Base-by-base conservation (phyloP, 2,113 vertebrate genomes). In the Sceloporus undulatus region DNA sequence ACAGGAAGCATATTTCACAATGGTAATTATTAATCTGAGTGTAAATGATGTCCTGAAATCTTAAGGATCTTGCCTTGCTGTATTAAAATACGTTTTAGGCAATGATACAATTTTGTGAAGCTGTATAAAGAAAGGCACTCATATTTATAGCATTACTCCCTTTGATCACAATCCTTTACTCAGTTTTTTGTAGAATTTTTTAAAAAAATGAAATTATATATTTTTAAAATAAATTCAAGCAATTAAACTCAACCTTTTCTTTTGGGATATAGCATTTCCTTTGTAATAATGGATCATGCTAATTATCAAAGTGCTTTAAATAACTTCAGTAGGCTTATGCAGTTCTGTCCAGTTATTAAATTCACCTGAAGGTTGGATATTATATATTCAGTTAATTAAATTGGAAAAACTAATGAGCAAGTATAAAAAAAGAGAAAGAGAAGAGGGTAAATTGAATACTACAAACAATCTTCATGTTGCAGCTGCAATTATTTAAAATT, bases 11-110 rank as follows among this genome's bases (percentile, higher is more conserved):
- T 68, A 9, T 2, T 91, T 94, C 92, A 85, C 21, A n/a, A 84
- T 48, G 87, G 74, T 91, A 94, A 94, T 94, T 93, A 95, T 92
- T 87, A 90, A 34, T 87, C 89, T 93, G 93, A 95, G n/a, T 86
- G 88, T 89, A 94, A 85, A 89, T 91, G 94, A 89, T 89, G 90
- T 62, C 79, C 86, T 68, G 89, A 92, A 94, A 91, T 71, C 0
- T 0, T 84, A 74, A 89, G 89, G 75, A 70, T 76, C 84, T 91
- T 92, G 62, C 42, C 84, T 91, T 91, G 54, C 42, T 89, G 88
- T 84, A 88, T 92, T 93, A 85, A 92, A 94, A 93, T 40, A 10
- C 34, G 91, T 94, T 93, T 93, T 78, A 88, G 90, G 92, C n/a
- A 0, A 79, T 48, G 68, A 75, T 88, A 84, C 77, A 90, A 79